These are phyloP conservation scores for Microcebus tavaratra DNA, from an alignment of 2,113 vertebrate genomes.

Conservation along the genomic window DNA sequence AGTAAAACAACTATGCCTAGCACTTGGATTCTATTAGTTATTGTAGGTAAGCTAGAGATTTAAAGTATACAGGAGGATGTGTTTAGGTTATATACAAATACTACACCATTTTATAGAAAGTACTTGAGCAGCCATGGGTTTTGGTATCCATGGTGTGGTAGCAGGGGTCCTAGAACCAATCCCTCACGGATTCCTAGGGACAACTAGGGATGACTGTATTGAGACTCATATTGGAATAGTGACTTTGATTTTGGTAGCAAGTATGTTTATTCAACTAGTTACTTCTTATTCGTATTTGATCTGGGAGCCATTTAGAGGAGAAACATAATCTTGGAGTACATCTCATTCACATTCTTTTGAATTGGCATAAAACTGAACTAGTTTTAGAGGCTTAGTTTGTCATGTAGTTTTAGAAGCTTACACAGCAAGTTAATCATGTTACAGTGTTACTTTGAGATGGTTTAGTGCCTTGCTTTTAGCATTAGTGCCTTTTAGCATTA, in stretches of 20 bases:
- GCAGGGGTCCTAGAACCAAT: background rate
- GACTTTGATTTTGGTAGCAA: conserved; percentile 43
- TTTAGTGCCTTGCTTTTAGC: conserved; percentile 15
- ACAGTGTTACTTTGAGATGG: background rate
- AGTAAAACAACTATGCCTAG: background rate
- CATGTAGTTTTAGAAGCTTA: conserved; percentile 3
- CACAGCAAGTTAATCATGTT: background rate
- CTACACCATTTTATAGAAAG: background rate
- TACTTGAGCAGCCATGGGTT: background rate
- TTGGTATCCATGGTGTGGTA: background rate
- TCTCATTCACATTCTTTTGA: conserved; percentile 38
- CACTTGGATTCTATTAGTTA: background rate
- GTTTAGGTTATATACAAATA: background rate
- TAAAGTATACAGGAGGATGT: background rate
- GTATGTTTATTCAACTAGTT: background rate
- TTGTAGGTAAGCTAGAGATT: background rate
- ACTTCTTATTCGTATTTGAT: conserved; percentile 40
- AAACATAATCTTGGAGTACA: conserved; percentile 34
- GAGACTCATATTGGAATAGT: conserved; percentile 49
- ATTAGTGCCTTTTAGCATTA: conserved; percentile 11
- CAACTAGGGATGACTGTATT: background rate
- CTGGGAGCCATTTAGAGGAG: conserved; percentile 12
- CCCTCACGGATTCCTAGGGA: background rate
- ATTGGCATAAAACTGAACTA: conserved; percentile 40
- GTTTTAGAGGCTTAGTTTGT: conserved; percentile 1